Evolutionary conservation across 2,888 invertebrate genomes (phyloP), one percentile per base, ranked within the genome.

Genomic region (Adelphocoris suturalis): DNA sequence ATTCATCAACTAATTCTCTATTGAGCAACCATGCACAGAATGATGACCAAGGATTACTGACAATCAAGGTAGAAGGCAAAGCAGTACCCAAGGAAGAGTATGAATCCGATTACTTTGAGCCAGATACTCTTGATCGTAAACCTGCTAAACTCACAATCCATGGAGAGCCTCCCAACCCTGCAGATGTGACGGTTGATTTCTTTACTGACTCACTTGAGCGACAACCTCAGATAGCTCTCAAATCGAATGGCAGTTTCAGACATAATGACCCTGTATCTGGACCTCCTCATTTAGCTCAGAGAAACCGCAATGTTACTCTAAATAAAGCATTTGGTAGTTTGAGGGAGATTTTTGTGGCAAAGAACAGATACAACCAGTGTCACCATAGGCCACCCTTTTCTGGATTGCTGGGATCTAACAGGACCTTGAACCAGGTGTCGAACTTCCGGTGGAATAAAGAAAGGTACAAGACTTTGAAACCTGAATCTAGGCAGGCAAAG

Each of bases 21-120:
- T 61, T 90, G n/a, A 91, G 91, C 55, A 91, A 92, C 85, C 90
- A 89, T 12, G 88, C 80, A 80, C 89, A 89, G 19, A 88, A 90
- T 75, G 89, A 90, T 61, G 91, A 90, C 19, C 89, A 90, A 85
- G 95, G 96, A 91, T 96, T 97, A 0, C 94, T 97, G 92, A 96
- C 97, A 48, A 97, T 97, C 91, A 97, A 97, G 94, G 96, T 97
- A 0, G 96, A 96, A 93, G 97, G 97, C 93, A 95, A 82, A n/a
- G 97, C 27, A 96, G 97, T 0, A 96, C 96, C 90, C 47, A 90
- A 90, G 55, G 91, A 91, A 85, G 90, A 90, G 84, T 95, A 96
- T 90, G 97, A 97, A 92, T 97, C 97, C 0, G 97, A 97, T 92
- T 96, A 96, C 89, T 97, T 97, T 92, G 97, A 97, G 93, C 97